Evolutionary conservation across 2,888 invertebrate species (phyloP).

Genomic region (Hetaerina titia): DNA sequence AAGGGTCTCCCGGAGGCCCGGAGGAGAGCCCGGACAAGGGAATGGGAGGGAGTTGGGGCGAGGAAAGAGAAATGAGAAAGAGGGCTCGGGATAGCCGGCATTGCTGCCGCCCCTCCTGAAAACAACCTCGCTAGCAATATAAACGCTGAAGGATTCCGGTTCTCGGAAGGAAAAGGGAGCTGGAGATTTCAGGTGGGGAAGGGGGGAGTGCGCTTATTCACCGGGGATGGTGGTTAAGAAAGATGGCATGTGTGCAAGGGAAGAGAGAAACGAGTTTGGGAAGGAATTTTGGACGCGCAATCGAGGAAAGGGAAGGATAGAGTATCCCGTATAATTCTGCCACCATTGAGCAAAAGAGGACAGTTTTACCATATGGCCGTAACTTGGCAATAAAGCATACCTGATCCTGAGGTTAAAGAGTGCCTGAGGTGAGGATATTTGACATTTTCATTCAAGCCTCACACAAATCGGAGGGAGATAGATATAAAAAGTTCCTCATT

Average conservation of each 20-base stretch:
- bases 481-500: too few species aligned
- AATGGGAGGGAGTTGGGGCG: background rate
- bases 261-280: background rate
- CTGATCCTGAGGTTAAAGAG: background rate
- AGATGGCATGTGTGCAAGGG: background rate
- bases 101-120: background rate
- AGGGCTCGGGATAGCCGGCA: background rate
- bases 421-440: background rate
- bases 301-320: background rate
- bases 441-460: background rate
- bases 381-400: background rate
- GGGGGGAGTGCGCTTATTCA: too few species aligned
- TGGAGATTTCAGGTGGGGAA: background rate
- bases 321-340: slow-evolving; percentile 4
- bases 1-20: background rate
- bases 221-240: background rate
- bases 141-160: slow-evolving; percentile 59
- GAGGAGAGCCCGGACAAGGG: slow-evolving; percentile 3
- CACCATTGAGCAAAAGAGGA: background rate
- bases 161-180: background rate
- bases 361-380: background rate
- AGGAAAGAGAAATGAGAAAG: slow-evolving; percentile 24
- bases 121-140: slow-evolving; percentile 52
- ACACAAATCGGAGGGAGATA: background rate
- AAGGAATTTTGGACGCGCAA: background rate